Evolutionary conservation across 1,140 invertebrate genomes (phyloP).

Genomic region (Lerema accius): DNA sequence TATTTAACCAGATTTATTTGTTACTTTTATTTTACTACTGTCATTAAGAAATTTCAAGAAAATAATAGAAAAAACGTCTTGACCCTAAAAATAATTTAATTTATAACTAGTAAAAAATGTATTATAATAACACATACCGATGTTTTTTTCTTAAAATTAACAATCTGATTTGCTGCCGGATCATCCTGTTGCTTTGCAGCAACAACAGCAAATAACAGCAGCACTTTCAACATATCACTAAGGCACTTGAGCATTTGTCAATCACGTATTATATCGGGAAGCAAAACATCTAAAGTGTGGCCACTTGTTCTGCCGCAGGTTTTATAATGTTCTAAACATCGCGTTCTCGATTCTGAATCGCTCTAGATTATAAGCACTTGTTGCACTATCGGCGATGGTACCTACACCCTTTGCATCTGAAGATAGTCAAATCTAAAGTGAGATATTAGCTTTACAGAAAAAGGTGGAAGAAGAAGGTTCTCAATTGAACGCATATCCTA

Average conservation of each 20-base stretch:
- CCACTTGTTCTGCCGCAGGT: conserved; percentile 22
- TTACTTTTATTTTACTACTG: too few relatives aligned
- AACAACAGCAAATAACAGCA: conserved; percentile 15
- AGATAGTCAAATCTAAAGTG: too few relatives aligned
- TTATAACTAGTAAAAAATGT: too few relatives aligned
- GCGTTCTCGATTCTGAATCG: conserved; percentile 42
- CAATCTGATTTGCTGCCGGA: conserved; percentile 50
- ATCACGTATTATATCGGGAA: not conserved
- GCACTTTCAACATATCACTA: conserved; percentile 33
- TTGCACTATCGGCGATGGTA: not conserved
- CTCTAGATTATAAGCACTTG: conserved; percentile 26
- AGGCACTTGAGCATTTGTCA: conserved; percentile 24
- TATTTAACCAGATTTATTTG: too few relatives aligned
- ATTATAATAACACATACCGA: conserved; percentile 75
- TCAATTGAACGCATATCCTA: too few relatives aligned
- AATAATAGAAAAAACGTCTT: too few relatives aligned
- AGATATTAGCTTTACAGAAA: too few relatives aligned
- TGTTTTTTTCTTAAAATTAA: conserved; percentile 52
- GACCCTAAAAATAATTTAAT: too few relatives aligned
- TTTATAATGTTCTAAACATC: conserved; percentile 48
- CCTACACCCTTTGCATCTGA: too few relatives aligned
- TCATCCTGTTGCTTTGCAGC: conserved; percentile 40
- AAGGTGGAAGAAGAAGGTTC: too few relatives aligned
- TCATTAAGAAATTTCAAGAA: too few relatives aligned
- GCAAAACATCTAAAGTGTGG: conserved; percentile 38